A percentile compares a stretch with the other conserved stretches of the same genome.
phyloP scores from a whole-genome alignment of 2,888 invertebrate genomes.

The Ochropleura leucogaster region DNA sequence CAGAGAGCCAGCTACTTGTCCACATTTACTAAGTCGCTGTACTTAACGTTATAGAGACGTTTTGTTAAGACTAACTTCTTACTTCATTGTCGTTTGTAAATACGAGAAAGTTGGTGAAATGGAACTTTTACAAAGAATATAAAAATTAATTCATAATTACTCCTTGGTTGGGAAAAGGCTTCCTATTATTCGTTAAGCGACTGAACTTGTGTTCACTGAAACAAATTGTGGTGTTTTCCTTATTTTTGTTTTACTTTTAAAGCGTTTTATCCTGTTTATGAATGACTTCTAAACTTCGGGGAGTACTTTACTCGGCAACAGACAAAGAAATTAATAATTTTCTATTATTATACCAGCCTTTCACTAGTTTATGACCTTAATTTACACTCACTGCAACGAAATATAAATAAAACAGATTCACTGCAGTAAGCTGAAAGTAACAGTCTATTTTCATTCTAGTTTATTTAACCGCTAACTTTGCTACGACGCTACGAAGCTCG shows the following conservation, averaged over 20 bases:
- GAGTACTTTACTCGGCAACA: not conserved
- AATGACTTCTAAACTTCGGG: not conserved
- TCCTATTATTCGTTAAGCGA: constrained; percentile 17
- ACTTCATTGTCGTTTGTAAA: not conserved
- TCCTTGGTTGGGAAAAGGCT: not conserved
- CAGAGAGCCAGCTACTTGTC: constrained; percentile 43
- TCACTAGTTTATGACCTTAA: not conserved
- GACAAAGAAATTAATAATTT: not conserved
- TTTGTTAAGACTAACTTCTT: constrained; percentile 12
- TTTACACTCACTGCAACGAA: not conserved
- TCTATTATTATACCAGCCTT: not conserved
- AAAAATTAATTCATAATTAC: not conserved
- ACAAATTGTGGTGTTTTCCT: not conserved
- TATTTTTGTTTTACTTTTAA: constrained; percentile 1
- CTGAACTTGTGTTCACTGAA: not conserved
- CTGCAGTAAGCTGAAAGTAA: not conserved
- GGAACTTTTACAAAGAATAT: constrained; percentile 17
- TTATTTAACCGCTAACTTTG: constrained; percentile 6
- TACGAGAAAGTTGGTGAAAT: not conserved
- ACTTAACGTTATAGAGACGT: constrained; percentile 9
- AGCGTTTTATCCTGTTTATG: constrained; percentile 7
- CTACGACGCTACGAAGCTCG: constrained; percentile 54
- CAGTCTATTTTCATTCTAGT: constrained; percentile 5
- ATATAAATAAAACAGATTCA: not conserved
- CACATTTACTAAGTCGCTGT: constrained; percentile 15